Base-by-base conservation (phyloP, 2,888 invertebrate species). In the Monochamus alternatus region DNA sequence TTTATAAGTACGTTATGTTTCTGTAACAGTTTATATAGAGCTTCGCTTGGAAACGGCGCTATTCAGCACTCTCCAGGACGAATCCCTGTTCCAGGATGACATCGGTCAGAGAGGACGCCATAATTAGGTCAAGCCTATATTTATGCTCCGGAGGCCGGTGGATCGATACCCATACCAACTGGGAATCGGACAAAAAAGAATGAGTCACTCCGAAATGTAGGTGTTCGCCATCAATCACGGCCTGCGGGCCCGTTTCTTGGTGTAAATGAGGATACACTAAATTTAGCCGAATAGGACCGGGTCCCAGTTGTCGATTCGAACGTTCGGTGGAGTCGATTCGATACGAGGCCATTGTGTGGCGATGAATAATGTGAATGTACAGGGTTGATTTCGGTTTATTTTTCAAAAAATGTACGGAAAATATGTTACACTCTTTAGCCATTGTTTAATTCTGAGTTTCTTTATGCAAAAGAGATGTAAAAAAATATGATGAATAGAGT, bases 131-230 rank as follows among this genome's bases (percentile, higher is more conserved):
- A 71, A 47, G 32, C 32, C 63, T 71, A 51, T 63, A 71, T 71
- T 63, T 55, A 63, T 55, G 63, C 67, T 32, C 38, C 32, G 3
- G 51, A 52, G 51, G 63, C 55, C 55, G n/a, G 14, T n/a, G 52
- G 38, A 51, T 71, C 63, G 30, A 71, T 71, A 71, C 51, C 63
- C 8, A 71, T 71, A 71, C 51, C 14, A 38, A 71, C 62, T 71
- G 71, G 62, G 32, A 66, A 63, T 71, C 71, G 71, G 62, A 63
- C 52, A 60, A 68, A 69, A 70, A 71, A 71, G 71, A 71, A 71
- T 32, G 71, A 62, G 51, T 71, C 63, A 62, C 62, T 63, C 44
- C 63, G 63, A 52, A 71, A 71, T 59, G 63, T 71, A 71, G 71
- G 71, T 63, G 52, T 51, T 71, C 14, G 63, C 63, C 63, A 71